Evolutionary conservation across 1,140 invertebrate species (phyloP), one percentile per base, ranked within the genome.

Genomic region (Dolichoris vasculosae): DNA sequence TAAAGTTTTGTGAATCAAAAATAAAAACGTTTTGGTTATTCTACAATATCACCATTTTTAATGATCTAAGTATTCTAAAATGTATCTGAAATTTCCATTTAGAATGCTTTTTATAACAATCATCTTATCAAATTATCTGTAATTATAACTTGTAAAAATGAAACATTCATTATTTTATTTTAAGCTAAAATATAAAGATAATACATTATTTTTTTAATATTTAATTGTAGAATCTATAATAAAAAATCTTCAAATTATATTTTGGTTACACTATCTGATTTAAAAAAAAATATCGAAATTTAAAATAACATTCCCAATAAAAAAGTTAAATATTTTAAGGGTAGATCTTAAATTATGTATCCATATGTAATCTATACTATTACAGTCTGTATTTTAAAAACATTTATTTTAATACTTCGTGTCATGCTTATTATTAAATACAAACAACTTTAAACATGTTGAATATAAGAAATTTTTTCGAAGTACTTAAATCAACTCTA

Each of bases 41-140:
- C 23, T 71, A 38, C 32, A 84, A 51, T 71, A 84, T 38, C 59
- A 81, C 48, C 32, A 79, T 76, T 73, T 67, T 26, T 64, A 82
- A 69, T 64, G 38, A 76, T 43, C 35, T 85, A 43, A 85, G 32
- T 43, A 84, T 26, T 63, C 30, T 35, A 67, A 4, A 40, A 78
- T n/a, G n/a, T n/a, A n/a, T 84, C 63, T 84, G 46, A 78, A 84
- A 84, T 59, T 84, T 46, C 46, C 43, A 69, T 84, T 78, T 84
- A 67, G 20, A 78, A 78, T 78, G 32, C 11, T 51, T 69, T 38
- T 35, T n/a, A 71, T n/a, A n/a, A n/a, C n/a, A 82, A 82, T 59
- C 75, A n/a, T 63, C 2, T 75, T n/a, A 55, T 55, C 13, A 32
- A 55, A 69, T 51, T 82, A 38, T 55, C 63, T 64, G n/a, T n/a